Percentiles rank a stretch among this genome's conserved stretches.
Conservation (phyloP, 2,888 invertebrate species). For the Troglohyphantes excavatus region DNA sequence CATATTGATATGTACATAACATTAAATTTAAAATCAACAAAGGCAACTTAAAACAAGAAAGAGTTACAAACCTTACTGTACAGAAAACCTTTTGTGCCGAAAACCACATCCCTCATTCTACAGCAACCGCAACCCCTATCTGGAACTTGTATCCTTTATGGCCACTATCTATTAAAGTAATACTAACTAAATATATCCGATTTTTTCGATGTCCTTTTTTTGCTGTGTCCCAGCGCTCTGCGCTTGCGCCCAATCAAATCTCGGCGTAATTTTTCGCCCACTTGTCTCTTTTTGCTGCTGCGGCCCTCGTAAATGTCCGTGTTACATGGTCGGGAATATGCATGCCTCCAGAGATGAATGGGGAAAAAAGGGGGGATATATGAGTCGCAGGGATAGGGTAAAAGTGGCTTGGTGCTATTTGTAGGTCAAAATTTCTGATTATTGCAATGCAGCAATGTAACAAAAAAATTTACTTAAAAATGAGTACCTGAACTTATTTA, state of each 20-base stretch:
- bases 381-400: not conserved
- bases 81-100: slow-evolving; percentile 39
- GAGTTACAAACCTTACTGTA: slow-evolving; percentile 1
- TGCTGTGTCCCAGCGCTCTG: not conserved
- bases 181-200: slow-evolving; percentile 14
- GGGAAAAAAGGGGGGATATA: not conserved
- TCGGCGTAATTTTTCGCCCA: slow-evolving; percentile 20
- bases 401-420: not conserved
- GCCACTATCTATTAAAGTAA: slow-evolving; percentile 3
- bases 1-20: not conserved
- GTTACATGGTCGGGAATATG: slow-evolving; percentile 17
- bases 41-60: not conserved
- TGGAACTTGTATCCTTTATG: not conserved
- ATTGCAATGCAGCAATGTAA: too few species aligned
- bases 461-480: too few species aligned
- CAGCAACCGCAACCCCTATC: not conserved
- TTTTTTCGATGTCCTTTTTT: slow-evolving; percentile 1
- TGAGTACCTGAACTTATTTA: too few species aligned
- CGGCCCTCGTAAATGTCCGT: slow-evolving; percentile 39
- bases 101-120: slow-evolving; percentile 38
- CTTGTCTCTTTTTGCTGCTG: slow-evolving; percentile 38
- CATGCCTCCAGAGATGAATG: not conserved
- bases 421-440: too few species aligned
- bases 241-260: slow-evolving; percentile 28
- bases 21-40: not conserved